These are phyloP conservation scores for Catharus bicknelli DNA, from an alignment of 2,113 vertebrate genomes.

Conservation along the genomic window DNA sequence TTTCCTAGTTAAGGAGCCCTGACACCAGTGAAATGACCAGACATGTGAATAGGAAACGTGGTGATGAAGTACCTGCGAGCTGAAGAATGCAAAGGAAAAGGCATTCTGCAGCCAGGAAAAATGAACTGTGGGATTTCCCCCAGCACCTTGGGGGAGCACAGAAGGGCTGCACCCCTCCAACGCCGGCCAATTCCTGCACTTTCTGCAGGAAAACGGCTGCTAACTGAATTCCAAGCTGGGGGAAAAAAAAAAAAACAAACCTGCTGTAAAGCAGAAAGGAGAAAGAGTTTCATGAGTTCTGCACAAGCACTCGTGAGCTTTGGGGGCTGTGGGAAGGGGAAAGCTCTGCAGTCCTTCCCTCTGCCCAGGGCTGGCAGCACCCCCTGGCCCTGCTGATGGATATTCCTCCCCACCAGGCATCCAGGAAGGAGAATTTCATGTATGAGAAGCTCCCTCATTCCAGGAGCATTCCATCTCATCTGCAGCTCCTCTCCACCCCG, in stretches of 20 bases:
- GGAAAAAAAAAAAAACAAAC: background rate
- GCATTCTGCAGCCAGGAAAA: conserved; percentile 68
- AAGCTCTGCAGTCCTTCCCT: accelerated
- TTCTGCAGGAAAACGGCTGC: conserved; percentile 37
- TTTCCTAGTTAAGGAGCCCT: conserved; percentile 62
- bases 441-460: background rate
- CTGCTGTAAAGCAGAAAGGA: background rate
- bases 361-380: background rate
- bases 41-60: conserved; percentile 57
- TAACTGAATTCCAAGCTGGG: conserved; percentile 53
- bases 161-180: conserved; percentile 27
- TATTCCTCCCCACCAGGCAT: background rate
- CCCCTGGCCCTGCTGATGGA: background rate
- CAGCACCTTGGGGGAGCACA: conserved; percentile 25
- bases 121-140: conserved; percentile 65
- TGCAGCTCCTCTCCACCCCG: background rate
- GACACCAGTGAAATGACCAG: conserved; percentile 61
- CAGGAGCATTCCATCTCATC: too few relatives aligned
- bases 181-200: background rate
- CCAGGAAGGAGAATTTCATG: background rate
- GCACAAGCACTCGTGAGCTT: background rate
- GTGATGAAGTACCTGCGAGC: conserved; percentile 67
- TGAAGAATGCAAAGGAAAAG: conserved; percentile 65
- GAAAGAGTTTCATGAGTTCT: background rate
- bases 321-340: background rate